Conservation (phyloP, 2,888 invertebrate species). For the Dyspetes luteomarginatus region DNA sequence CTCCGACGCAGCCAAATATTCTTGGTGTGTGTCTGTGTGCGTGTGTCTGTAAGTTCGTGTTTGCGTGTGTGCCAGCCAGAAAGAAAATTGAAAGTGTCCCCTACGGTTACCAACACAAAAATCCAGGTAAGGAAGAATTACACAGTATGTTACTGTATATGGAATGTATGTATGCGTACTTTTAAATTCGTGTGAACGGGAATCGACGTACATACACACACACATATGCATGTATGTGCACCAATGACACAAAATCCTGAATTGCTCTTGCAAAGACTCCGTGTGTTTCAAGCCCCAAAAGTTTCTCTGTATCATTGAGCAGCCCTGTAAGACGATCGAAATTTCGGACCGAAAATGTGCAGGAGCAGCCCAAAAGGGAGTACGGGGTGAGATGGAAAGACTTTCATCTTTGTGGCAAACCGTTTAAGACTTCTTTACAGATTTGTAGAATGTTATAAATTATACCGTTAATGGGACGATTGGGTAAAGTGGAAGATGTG, state of each 20-base stretch:
- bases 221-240: constrained; percentile 10
- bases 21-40: constrained; percentile 46
- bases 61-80: constrained; percentile 15
- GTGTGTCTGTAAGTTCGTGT: constrained; percentile 7
- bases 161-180: neutral
- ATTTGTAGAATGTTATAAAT: constrained; percentile 83
- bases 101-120: constrained; percentile 28
- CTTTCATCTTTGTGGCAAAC: constrained; percentile 46
- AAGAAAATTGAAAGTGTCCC: constrained; percentile 62
- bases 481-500: constrained; percentile 12
- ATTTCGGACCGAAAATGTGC: constrained; percentile 29
- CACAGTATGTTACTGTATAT: constrained; percentile 31
- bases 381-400: constrained; percentile 62
- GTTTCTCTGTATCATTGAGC: constrained; percentile 38
- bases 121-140: constrained; percentile 37
- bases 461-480: constrained; percentile 81
- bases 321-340: constrained; percentile 38
- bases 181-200: constrained; percentile 44
- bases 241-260: neutral
- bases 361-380: constrained; percentile 26
- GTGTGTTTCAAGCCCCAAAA: constrained; percentile 13
- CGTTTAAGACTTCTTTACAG: constrained; percentile 79
- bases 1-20: constrained; percentile 76
- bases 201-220: constrained; percentile 30
- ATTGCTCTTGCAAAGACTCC: constrained; percentile 26